Conservation (phyloP, 2,888 invertebrate species). For the Chrysodeixis includens region DNA sequence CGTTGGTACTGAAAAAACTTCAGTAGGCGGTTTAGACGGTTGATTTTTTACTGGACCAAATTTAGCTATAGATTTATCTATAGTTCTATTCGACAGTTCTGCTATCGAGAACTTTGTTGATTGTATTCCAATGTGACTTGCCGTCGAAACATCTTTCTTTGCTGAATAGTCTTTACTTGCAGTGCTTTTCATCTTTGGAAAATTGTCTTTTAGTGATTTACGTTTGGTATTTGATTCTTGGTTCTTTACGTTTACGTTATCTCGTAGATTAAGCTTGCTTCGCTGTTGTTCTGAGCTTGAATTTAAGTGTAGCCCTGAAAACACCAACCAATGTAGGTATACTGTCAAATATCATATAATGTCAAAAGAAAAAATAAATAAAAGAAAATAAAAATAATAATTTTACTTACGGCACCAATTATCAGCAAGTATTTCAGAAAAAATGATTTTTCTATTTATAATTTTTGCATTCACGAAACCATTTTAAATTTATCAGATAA, state of each 20-base stretch:
- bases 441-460: background rate
- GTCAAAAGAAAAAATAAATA: slow-evolving; percentile 1
- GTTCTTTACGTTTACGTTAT: background rate
- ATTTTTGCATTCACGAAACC: background rate
- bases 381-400: background rate
- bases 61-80: background rate
- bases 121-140: background rate
- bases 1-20: background rate
- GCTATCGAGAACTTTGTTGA: background rate
- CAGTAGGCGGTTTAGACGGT: background rate
- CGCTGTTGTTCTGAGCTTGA: slow-evolving; percentile 1
- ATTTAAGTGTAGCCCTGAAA: slow-evolving; percentile 3
- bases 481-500: background rate
- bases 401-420: slow-evolving; percentile 1
- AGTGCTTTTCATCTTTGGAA: background rate
- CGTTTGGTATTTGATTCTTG: background rate
- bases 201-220: background rate
- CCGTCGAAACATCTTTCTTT: background rate
- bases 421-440: background rate
- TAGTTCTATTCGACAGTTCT: background rate
- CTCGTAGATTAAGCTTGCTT: slow-evolving; percentile 5
- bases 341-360: background rate
- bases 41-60: background rate
- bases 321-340: slow-evolving; percentile 9
- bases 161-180: background rate